A percentile compares a stretch with the other conserved stretches of the same genome.
phyloP scores from a whole-genome alignment of 2,888 invertebrate species.

The Lithophane leautieri region DNA sequence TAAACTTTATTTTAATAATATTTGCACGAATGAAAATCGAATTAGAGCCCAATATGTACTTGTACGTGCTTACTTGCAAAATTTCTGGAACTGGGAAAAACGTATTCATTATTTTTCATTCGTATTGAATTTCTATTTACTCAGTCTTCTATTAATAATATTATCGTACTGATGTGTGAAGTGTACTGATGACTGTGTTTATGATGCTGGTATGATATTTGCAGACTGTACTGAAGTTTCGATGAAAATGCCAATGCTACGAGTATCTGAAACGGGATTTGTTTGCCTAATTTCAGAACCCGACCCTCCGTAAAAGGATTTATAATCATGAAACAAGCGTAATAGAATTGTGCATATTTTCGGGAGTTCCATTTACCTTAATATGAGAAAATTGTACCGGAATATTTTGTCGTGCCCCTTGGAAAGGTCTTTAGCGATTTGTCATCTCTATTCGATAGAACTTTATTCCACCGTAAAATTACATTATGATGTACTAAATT shows the following conservation, averaged over 20 bases:
- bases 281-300: conserved; percentile 14
- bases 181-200: no score
- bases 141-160: conserved; percentile 26
- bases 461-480: not conserved
- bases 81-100: conserved; percentile 11
- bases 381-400: conserved; percentile 24
- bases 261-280: not conserved
- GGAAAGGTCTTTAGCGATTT: conserved; percentile 22
- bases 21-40: conserved; percentile 33
- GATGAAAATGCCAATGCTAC: not conserved
- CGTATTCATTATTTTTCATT: conserved; percentile 18
- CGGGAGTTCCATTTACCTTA: conserved; percentile 12
- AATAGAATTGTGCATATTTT: conserved; percentile 36
- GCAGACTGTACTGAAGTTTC: not conserved
- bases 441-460: conserved; percentile 11
- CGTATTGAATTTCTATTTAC: not conserved
- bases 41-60: conserved; percentile 25
- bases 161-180: conserved; percentile 1
- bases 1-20: conserved; percentile 10
- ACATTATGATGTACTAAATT: not conserved
- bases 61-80: no score
- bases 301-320: conserved; percentile 17
- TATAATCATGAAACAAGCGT: conserved; percentile 15
- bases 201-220: not conserved
- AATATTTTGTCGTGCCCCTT: conserved; percentile 1